Evolutionary conservation across 92 coral and sea anemone species (phyloP).

Genomic region (Porites lobata): DNA sequence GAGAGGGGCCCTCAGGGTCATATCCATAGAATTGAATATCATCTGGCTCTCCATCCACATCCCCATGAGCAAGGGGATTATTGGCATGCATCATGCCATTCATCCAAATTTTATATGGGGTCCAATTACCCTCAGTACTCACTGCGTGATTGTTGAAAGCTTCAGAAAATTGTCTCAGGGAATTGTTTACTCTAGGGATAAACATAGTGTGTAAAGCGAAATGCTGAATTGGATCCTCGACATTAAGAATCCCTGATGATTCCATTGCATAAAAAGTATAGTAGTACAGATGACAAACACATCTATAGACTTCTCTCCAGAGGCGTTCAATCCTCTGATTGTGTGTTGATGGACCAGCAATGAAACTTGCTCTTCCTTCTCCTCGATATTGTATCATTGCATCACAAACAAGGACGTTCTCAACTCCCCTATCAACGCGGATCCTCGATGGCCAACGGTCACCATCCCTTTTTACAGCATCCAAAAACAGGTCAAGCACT

Average conservation of each 20-base stretch:
- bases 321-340: constrained; percentile 27
- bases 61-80: constrained; percentile 52
- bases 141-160: constrained; percentile 55
- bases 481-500: constrained; percentile 59
- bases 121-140: constrained; percentile 59
- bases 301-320: constrained; percentile 68
- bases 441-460: constrained; percentile 76
- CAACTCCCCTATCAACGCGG: constrained; percentile 77
- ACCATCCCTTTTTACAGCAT: constrained; percentile 65
- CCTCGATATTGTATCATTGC: constrained; percentile 56
- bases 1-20: constrained; percentile 64
- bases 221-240: constrained; percentile 71
- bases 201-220: constrained; percentile 62
- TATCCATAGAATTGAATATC: constrained; percentile 60
- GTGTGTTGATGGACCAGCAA: constrained; percentile 58
- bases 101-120: constrained; percentile 62
- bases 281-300: neutral
- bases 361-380: constrained; percentile 11
- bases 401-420: constrained; percentile 75
- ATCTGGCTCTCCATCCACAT: constrained; percentile 48
- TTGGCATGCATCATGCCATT: constrained; percentile 47
- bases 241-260: constrained; percentile 59
- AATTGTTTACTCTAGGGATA: constrained; percentile 64
- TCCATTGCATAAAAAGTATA: constrained; percentile 68
- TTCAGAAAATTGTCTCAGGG: constrained; percentile 42